Evolutionary conservation across 2,888 invertebrate species (phyloP).

Genomic region (Ethmia dodecea): DNA sequence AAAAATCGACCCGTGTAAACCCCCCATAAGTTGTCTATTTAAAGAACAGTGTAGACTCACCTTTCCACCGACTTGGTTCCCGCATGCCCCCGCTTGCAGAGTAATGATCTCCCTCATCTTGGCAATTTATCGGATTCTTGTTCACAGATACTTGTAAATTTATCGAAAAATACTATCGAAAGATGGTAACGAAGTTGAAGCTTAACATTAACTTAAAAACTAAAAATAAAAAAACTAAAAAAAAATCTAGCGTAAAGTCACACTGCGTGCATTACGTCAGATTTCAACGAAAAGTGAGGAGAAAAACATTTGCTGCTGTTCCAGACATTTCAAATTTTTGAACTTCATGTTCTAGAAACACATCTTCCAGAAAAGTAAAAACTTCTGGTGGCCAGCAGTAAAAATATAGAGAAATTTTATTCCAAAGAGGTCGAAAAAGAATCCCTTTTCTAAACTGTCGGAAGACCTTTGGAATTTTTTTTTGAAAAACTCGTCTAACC

Average conservation of each 20-base stretch:
- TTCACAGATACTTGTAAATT: slow-evolving; percentile 53
- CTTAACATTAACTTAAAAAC: slow-evolving; percentile 68
- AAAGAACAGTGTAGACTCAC: too few relatives aligned
- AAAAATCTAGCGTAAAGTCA: slow-evolving; percentile 41
- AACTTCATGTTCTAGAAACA: slow-evolving; percentile 3
- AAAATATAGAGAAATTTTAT: neutral
- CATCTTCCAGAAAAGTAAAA: neutral
- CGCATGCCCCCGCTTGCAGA: slow-evolving; percentile 89
- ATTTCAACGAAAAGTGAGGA: slow-evolving; percentile 47
- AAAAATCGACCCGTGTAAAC: neutral
- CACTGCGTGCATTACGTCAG: slow-evolving; percentile 56
- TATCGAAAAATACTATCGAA: slow-evolving; percentile 42
- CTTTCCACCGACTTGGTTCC: slow-evolving; percentile 88
- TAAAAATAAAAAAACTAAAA: slow-evolving; percentile 47
- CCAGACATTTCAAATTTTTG: slow-evolving; percentile 5
- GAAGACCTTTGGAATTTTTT: too few relatives aligned
- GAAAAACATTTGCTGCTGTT: slow-evolving; percentile 12
- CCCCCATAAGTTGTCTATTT: too few relatives aligned
- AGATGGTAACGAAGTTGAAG: slow-evolving; percentile 40
- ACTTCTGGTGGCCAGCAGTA: slow-evolving; percentile 1
- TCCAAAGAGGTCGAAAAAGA: too few relatives aligned
- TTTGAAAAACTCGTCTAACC: too few relatives aligned
- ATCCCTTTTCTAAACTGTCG: too few relatives aligned
- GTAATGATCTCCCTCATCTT: slow-evolving; percentile 92
- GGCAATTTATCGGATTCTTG: slow-evolving; percentile 27